Base-by-base conservation (phyloP, 2,888 invertebrate genomes). In the Rhorus exstirpatorius region DNA sequence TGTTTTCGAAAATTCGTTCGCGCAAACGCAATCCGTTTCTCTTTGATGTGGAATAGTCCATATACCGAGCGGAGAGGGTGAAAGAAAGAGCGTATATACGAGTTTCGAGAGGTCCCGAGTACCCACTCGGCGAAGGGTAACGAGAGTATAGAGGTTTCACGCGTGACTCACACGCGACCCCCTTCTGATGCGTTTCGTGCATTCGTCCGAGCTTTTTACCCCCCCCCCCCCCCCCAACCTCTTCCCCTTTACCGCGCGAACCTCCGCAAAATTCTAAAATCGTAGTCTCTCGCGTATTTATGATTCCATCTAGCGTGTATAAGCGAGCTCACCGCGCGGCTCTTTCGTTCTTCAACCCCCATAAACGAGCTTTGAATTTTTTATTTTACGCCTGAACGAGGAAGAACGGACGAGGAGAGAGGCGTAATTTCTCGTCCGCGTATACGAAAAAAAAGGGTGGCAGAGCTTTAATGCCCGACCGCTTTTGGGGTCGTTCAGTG, bases 291-390 rank as follows among this genome's bases (percentile, higher is more conserved):
- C 76, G 58, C 76, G 82, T 83, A 83, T 83, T 83, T 76, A 79
- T 83, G 75, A 71, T 83, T 83, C 75, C 79, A 83, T 83, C 82
- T 70, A 44, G 75, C 82, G 38, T 58, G 58, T 49, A 60, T 35
- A 70, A 74, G 63, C 65, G 44, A 51, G 14, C 26, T 58, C 53
- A 78, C 21, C 67, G 55, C 61, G 51, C 44, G n/a, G n/a, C n/a
- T n/a, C 79, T 71, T 79, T 76, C 70, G 71, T 67, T 67, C 75
- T 79, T 79, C 75, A 79, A 68, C 82, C 79, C 68, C 71, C 60
- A 67, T 76, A 76, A 83, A 83, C 79, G 82, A 83, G 79, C 79
- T 83, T 83, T 83, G 82, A 79, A 83, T 83, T 79, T 83, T 83
- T 83, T 79, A 81, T 81, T 81, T 76, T 65, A 83, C 82, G 75